Evolutionary conservation across 2,113 vertebrate genomes (phyloP), one percentile per base, ranked within the genome.

Genomic region (Oxyruncus cristatus): DNA sequence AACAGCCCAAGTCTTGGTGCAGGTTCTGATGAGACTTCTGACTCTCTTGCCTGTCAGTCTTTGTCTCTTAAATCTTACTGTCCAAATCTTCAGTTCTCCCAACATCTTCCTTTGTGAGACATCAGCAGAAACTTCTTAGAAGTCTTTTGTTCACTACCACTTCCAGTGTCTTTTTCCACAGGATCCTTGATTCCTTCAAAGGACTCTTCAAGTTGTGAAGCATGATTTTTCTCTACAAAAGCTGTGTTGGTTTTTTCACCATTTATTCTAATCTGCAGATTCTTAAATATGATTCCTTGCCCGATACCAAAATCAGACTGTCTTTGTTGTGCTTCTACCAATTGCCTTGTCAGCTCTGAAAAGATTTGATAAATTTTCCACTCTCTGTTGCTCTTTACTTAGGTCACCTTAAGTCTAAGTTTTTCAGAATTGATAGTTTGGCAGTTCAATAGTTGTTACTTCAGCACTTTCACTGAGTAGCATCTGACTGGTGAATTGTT

Each of bases 161-260:
- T 72, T 83, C 33, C 9, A 68, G 1, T 5, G 27, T 7, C 14
- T 88, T 78, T 42, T 62, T 19, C 12, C 33, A 6, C 11, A 33
- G 28, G 19, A 42, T 84, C 21, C 20, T 68, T 53, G 23, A 46
- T 65, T 39, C 6, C 13, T 72, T 88, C 14, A 52, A 26, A 76
- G 23, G 72, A 33, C 12, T 67, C 42, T 55, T 68, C 5, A 89
- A n/a, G 21, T 46, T 53, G 14, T 0, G 1, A 41, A 77, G 14
- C 3, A 3, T 58, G 19, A n/a, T 11, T 46, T 77, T 62, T 5
- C 9, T 70, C 33, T 89, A n/a, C 27, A 55, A 80, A 75, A 70
- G 5, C 23, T 33, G 18, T 2, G 1, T 2, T 32, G 3, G 3
- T 39, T 15, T 55, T 73, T 47, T 26, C 12, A 39, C 13, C 10